Base-by-base conservation (phyloP, 2,888 invertebrate species). In the Athetis lepigone region DNA sequence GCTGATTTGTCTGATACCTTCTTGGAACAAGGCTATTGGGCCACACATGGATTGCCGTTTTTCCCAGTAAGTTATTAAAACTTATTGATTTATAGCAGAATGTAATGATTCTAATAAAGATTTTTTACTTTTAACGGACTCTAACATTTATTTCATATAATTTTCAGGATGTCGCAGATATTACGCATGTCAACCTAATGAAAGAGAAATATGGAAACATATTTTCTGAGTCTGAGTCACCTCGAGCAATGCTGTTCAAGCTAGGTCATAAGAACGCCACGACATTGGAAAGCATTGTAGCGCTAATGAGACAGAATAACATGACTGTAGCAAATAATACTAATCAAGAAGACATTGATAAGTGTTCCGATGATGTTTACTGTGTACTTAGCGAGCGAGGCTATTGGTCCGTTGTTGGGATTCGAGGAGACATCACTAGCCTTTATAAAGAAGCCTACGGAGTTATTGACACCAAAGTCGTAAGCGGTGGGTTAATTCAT, bases 1-100 rank as follows among this genome's bases (percentile, higher is more conserved):
- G 95, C 95, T n/a, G 98, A 98, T 87, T 92, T 97, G 56, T 97
- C 97, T 0, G 93, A 96, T 40, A 89, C 95, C 0, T 95, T 98
- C 46, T 85, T 95, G 2, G 91, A 95, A 18, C 95, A 96, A 68
- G 95, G 96, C 27, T 98, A 96, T 92, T 97, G 98, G 96, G 96
- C 97, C 33, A 97, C 97, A 50, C 97, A 97, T 86, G 96, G 96
- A 46, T 83, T 95, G 45, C 96, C 96, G 0, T 92, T 94, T 82
- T 95, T 95, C 74, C 86, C 93, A 78, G 96, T 95, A 81, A 85
- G 87, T 76, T 45, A n/a, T 21, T 27, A 8, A 16, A 4, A 33
- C 19, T 33, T 33, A 11, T 33, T 33, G 11, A 33, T 13, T 3
- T 33, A 5, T 18, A 18, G 4, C 18, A 11, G 6, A 2, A 42